A percentile compares a stretch with the other conserved stretches of the same genome.
These are phyloP conservation scores for Gari tellinella DNA, from an alignment of 2,888 invertebrate genomes.

Conservation along the genomic window DNA sequence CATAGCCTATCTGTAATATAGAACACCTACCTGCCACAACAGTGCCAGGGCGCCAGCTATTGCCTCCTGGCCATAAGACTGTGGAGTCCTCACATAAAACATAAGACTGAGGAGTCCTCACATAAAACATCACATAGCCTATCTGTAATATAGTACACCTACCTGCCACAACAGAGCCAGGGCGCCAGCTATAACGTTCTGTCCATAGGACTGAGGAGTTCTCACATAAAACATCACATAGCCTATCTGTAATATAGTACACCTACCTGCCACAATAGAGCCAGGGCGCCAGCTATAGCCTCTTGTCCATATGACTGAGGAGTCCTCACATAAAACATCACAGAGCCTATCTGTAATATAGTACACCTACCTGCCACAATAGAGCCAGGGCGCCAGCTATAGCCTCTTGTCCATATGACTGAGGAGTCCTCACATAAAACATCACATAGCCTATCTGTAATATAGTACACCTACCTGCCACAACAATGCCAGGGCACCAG, in stretches of 20 bases:
- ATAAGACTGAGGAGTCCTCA: too few species aligned
- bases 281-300: constrained; percentile 96
- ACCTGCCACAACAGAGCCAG: constrained; percentile 98
- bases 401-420: constrained; percentile 96
- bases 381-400: constrained; percentile 97
- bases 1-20: constrained; percentile 94
- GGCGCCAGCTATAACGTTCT: constrained; percentile 96
- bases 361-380: constrained; percentile 94
- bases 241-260: constrained; percentile 91
- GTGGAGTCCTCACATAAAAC: constrained; percentile 98
- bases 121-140: constrained; percentile 99
- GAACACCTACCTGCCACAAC: constrained; percentile 96
- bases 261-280: constrained; percentile 96
- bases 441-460: constrained; percentile 96
- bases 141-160: constrained; percentile 87
- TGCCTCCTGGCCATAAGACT: constrained; percentile 96
- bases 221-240: constrained; percentile 99
- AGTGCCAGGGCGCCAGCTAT: constrained; percentile 97
- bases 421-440: constrained; percentile 98
- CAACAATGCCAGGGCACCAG: constrained; percentile 96
- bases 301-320: constrained; percentile 98
- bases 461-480: constrained; percentile 96
- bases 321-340: constrained; percentile 99
- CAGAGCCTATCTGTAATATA: constrained; percentile 94
- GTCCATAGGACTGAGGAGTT: constrained; percentile 97